Percentiles rank a stretch among this genome's conserved stretches.
These are phyloP conservation scores for Orientallactaga sibirica DNA, from an alignment of 2,797 vertebrate genomes.

Conservation along the genomic window DNA sequence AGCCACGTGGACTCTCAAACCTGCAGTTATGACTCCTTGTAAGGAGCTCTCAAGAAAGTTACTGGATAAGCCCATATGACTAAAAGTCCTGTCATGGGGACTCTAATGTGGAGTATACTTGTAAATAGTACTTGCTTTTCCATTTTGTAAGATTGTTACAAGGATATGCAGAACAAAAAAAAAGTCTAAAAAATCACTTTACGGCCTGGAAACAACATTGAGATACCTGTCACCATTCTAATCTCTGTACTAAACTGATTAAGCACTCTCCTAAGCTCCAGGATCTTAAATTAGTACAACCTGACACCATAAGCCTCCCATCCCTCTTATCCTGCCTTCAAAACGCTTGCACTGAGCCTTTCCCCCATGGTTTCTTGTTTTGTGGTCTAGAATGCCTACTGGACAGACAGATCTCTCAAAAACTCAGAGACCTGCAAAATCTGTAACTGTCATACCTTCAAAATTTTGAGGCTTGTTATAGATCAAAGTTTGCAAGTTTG, in stretches of 20 bases:
- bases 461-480: background rate
- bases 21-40: background rate
- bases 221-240: background rate
- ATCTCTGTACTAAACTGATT: background rate
- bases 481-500: background rate
- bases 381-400: background rate
- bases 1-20: background rate
- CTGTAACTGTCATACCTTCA: background rate
- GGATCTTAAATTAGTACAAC: background rate
- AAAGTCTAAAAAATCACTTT: background rate
- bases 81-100: background rate
- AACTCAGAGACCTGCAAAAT: constrained; percentile 31
- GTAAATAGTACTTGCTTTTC: background rate
- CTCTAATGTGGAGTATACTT: background rate
- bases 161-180: background rate
- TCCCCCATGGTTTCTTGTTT: background rate
- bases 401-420: constrained; percentile 2
- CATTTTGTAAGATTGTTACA: background rate
- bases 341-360: background rate
- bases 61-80: background rate
- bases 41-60: background rate
- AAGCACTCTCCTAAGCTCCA: background rate
- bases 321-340: background rate
- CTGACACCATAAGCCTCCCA: background rate
- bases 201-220: background rate